Conservation (phyloP, 2,888 invertebrate genomes). For the Papilio demoleus region DNA sequence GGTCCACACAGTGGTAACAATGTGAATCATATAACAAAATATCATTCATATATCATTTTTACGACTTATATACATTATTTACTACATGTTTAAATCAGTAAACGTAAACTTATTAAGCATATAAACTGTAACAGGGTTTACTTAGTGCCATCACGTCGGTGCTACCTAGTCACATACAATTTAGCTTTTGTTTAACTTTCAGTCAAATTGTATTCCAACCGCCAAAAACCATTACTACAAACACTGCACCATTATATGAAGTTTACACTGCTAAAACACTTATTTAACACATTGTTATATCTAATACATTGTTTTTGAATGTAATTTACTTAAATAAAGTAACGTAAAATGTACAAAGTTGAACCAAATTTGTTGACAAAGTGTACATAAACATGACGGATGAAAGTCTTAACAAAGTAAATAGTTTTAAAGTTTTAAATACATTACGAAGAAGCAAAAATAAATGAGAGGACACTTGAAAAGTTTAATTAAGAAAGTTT, state of each 20-base stretch:
- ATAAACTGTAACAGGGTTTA: not conserved
- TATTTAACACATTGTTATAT: no score
- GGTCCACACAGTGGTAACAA: not conserved
- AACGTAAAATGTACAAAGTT: not conserved
- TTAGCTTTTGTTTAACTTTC: not conserved
- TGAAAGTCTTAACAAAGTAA: not conserved
- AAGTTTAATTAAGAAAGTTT: conserved; percentile 37
- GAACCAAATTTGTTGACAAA: conserved; percentile 1
- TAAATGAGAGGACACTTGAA: conserved; percentile 21
- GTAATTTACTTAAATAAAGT: no score
- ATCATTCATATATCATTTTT: no score
- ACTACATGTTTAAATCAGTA: not conserved
- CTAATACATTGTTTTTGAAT: no score
- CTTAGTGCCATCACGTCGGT: not conserved
- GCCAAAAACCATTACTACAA: not conserved
- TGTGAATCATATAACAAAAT: no score
- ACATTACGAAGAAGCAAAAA: conserved; percentile 12
- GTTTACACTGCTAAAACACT: conserved; percentile 5
- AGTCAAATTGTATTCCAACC: conserved; percentile 19
- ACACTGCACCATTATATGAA: not conserved
- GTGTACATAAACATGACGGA: not conserved
- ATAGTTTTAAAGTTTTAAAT: conserved; percentile 14
- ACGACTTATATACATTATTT: not conserved
- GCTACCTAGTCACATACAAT: not conserved
- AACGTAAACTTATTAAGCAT: not conserved